Base-by-base conservation (phyloP, 2,797 vertebrate species). In the Lophius americanus region DNA sequence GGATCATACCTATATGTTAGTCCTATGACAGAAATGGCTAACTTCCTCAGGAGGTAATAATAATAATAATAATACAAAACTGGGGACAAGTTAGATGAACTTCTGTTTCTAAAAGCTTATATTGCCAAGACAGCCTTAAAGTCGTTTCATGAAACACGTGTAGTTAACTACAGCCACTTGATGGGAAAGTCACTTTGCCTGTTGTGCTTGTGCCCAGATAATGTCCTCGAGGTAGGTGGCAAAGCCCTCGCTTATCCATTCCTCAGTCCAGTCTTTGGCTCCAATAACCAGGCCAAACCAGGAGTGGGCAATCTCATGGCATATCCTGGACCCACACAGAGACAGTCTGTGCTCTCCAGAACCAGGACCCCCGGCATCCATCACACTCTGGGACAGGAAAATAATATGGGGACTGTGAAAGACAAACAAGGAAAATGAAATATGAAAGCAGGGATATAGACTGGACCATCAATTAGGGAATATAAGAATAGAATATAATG, bases 191-290 rank as follows among this genome's bases (percentile, higher is more conserved):
- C 7, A 49, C 38, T 48, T 48, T 92, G 98, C 97, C 95, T 97
- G 91, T 83, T 96, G 95, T 66, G 94, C 95, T 68, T 78, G 78
- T 50, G 93, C 94, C 96, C 96, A 99, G 87, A 99, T 94, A 12
- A 95, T 72, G 57, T 98, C 97, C 89, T 99, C 97, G 75, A 99
- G 89, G 85, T 94, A 97, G 14, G 98, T 98, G 84, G 97, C 97
- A 44, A 99, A 98, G 9, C 98, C 98, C 86, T 99, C 97, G 8
- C 98, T 99, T 90, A 98, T 92, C 97, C 97, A 99, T 81, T 99
- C 97, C 82, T 99, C 98, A 0, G 96, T 98, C 98, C 97, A 99
- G 79, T 99, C 97, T 39, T 87, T 93, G 77, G 97, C 97, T 62
- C 97, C 97, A 1, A 98, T 98, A 60, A 94, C 95, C 54, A 99